Base-by-base conservation (phyloP, 92 coral and sea anemone species). In the Scolanthus callimorphus region DNA sequence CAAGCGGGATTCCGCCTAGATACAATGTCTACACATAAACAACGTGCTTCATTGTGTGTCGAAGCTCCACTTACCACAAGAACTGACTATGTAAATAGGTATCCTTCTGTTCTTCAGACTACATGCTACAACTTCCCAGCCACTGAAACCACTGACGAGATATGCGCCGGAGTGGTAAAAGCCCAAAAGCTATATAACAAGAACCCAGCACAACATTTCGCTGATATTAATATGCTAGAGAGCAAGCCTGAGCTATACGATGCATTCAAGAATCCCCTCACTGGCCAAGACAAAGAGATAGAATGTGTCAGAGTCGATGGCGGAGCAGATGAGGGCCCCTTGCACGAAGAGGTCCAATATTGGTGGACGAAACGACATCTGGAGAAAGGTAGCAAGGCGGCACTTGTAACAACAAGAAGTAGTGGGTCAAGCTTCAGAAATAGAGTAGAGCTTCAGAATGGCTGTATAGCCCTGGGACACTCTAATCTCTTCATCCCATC, bases 221-320 rank as follows among this genome's bases (percentile, higher is more conserved):
- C 85, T n/a, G 79, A 70, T 57, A 51, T 71, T 47, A 57, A 63
- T 15, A 78, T 57, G 85, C 29, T 79, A 31, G 79, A 70, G 56
- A 59, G 51, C 17, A 11, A 52, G 1, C 58, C 59, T 20, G 76
- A 59, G 57, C 55, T 72, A 24, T 51, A 29, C 15, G 20, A 43
- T 8, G 11, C 53, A 0, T 65, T 72, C 46, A 24, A 62, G 24
- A 34, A 34, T 6, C 41, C n/a, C n/a, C n/a, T n/a, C n/a, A n/a
- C n/a, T n/a, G n/a, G n/a, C n/a, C n/a, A n/a, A n/a, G n/a, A n/a
- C n/a, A n/a, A n/a, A n/a, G n/a, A 58, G 11, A 51, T 80, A 52
- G 86, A 80, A 61, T 72, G 29, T 41, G 66, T 80, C 25, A 29
- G 76, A 22, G 86, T 80, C 15, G 86, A 80, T 65, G 80, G 86